Conservation (phyloP, 2,113 vertebrate species). For the Proteles cristata region DNA sequence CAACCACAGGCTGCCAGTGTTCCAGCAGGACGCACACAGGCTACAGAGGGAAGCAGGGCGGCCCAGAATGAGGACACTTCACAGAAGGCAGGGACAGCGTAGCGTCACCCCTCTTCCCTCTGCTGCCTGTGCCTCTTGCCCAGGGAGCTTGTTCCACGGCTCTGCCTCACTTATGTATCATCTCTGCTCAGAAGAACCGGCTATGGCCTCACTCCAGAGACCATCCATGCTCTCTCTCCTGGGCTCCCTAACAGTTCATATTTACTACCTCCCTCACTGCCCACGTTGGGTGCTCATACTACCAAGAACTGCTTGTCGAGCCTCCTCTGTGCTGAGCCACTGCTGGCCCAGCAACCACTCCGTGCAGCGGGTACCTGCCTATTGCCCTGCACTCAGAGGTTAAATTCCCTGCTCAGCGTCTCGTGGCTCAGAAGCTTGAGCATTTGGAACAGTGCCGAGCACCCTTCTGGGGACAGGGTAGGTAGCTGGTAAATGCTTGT, state of each 20-base stretch:
- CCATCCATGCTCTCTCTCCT: not conserved
- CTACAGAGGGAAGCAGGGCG: not conserved
- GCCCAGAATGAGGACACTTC: fast-evolving
- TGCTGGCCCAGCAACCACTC: not conserved
- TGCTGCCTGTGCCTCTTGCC: not conserved
- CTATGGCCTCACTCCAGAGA: not conserved
- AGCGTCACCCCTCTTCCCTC: not conserved
- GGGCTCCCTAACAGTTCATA: not conserved
- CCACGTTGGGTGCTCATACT: not conserved
- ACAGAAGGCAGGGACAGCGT: not conserved
- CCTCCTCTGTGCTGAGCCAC: not conserved
- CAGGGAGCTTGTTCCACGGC: too few species aligned
- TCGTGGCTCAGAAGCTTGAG: not conserved
- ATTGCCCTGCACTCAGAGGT: not conserved
- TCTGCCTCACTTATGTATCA: not conserved
- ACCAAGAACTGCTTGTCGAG: fast-evolving
- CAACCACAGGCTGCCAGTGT: fast-evolving
- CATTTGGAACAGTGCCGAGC: not conserved
- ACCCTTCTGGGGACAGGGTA: not conserved
- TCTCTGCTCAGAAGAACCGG: not conserved
- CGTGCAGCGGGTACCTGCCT: fast-evolving
- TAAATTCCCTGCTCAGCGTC: not conserved
- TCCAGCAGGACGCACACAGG: fast-evolving
- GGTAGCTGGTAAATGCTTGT: not conserved
- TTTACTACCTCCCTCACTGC: not conserved